A percentile compares a stretch with the other conserved stretches of the same genome.
Evolutionary conservation across 2,797 vertebrate genomes (phyloP).

Genomic region (Parauchenoglanis punctatus): DNA sequence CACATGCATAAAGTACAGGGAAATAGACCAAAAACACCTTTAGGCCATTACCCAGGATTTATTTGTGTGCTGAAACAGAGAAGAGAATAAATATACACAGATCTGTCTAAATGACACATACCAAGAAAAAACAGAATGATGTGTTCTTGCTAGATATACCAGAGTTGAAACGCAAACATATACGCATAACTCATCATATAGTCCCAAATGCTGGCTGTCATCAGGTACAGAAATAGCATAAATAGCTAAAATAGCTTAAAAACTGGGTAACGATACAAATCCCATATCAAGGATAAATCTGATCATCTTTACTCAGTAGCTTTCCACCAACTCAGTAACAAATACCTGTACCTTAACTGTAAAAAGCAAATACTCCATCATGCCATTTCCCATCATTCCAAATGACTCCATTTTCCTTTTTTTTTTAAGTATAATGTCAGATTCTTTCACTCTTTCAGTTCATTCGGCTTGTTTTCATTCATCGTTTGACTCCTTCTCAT

Average conservation of each 20-base stretch:
- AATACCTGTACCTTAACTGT: background rate
- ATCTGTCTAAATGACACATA: background rate
- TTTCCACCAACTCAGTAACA: background rate
- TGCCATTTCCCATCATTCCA: background rate
- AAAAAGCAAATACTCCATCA: background rate
- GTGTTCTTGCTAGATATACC: background rate
- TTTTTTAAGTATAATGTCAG: background rate
- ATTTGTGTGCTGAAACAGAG: background rate
- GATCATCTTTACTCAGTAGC: background rate
- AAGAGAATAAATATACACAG: background rate
- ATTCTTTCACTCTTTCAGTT: background rate
- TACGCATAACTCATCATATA: background rate
- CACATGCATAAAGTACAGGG: background rate
- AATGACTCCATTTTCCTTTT: background rate
- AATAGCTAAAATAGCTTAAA: background rate
- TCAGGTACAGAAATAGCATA: background rate
- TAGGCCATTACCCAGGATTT: background rate
- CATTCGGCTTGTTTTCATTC: background rate
- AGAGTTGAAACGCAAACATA: background rate
- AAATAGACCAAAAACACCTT: background rate
- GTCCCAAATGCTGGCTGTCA: background rate
- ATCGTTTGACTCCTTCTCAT: background rate
- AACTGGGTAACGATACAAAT: background rate
- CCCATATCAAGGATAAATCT: background rate
- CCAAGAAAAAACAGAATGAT: background rate